These are phyloP conservation scores for Drosophila acutilabella DNA, from an alignment of 2,888 invertebrate genomes.

Conservation along the genomic window DNA sequence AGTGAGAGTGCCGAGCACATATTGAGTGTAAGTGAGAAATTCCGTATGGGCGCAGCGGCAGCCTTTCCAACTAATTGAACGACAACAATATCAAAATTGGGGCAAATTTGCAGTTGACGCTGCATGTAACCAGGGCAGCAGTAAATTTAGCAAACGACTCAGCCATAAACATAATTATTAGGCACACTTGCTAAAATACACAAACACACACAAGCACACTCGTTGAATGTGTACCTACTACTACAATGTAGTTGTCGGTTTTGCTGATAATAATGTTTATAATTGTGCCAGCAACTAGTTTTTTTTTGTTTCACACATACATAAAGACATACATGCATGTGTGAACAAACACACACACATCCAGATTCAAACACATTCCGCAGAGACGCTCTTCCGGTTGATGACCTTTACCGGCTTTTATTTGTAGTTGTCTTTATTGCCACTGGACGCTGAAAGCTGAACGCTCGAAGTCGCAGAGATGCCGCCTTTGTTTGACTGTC, in stretches of 20 bases:
- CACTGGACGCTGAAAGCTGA: constrained; percentile 25
- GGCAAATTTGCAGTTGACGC: constrained; percentile 77
- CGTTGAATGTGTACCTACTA: background rate
- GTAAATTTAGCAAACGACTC: constrained; percentile 73
- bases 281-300: constrained; percentile 48
- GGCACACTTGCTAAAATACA: constrained; percentile 14
- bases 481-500: constrained; percentile 26
- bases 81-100: constrained; percentile 66
- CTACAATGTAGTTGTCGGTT: constrained; percentile 9
- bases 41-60: constrained; percentile 53
- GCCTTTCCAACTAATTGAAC: constrained; percentile 65
- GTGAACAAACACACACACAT: constrained; percentile 9
- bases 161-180: constrained; percentile 70
- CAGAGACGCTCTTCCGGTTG: constrained; percentile 81
- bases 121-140: constrained; percentile 73
- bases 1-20: constrained; percentile 26
- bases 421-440: constrained; percentile 59
- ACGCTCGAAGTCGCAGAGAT: constrained; percentile 31
- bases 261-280: constrained; percentile 45
- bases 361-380: constrained; percentile 49
- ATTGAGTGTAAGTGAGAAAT: constrained; percentile 61
- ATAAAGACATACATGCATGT: background rate
- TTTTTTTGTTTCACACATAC: constrained; percentile 51
- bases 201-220: background rate
- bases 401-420: constrained; percentile 83